A percentile compares a stretch with the other conserved stretches of the same genome.
Conservation (phyloP, 2,113 vertebrate species). For the Bubo scandiacus region DNA sequence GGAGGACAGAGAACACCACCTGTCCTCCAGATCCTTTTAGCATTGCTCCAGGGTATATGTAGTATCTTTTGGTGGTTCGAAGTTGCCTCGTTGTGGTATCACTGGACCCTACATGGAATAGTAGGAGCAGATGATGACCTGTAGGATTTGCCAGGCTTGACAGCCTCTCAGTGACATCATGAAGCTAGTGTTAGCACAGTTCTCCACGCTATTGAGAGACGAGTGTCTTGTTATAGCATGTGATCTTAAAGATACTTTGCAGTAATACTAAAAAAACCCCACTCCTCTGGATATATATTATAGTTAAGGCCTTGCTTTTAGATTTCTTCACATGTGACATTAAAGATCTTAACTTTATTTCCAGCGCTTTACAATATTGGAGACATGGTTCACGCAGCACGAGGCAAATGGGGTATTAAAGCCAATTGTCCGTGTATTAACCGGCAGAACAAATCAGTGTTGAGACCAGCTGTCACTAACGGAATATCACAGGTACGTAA, state of each 20-base stretch:
- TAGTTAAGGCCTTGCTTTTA: background rate
- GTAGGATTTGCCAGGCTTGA: background rate
- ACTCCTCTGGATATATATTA: background rate
- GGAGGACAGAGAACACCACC: background rate
- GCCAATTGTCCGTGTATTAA: slow-evolving; percentile 97
- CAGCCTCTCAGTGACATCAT: accelerated
- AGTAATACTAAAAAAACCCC: background rate
- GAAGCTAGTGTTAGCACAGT: background rate
- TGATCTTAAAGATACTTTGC: background rate
- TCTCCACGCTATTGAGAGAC: background rate
- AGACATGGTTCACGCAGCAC: slow-evolving; percentile 96
- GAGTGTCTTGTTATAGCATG: background rate
- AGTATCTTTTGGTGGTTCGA: background rate
- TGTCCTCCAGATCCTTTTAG: background rate
- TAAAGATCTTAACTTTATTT: slow-evolving; percentile 14
- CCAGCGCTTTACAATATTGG: slow-evolving; percentile 97
- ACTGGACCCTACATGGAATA: background rate
- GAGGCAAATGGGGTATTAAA: slow-evolving; percentile 99
- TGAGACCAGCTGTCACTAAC: slow-evolving; percentile 91
- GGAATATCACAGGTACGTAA: slow-evolving; percentile 92
- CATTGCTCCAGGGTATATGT: background rate
- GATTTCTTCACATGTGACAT: background rate
- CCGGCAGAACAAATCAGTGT: slow-evolving; percentile 88
- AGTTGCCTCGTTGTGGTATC: background rate
- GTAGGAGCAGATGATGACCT: background rate